Evolutionary conservation across 2,797 vertebrate species (phyloP), one percentile per base, ranked within the genome.

Genomic region (Danionella dracula): DNA sequence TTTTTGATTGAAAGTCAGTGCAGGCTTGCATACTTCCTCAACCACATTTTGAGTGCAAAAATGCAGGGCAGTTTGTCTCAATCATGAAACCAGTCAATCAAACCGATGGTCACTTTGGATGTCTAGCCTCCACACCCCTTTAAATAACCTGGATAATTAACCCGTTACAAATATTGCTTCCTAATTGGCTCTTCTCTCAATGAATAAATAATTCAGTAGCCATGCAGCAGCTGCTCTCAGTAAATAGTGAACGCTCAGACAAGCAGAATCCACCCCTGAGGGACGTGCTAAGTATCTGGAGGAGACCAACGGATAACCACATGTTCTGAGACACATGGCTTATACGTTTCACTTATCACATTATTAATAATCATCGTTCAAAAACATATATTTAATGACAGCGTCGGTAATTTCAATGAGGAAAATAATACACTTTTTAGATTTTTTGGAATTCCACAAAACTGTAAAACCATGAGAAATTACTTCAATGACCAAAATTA

Each of bases 61-160:
- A 29, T n/a, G 4, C n/a, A n/a, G 8, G 4, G 12, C 13, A 34
- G 1, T 57, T 1, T 10, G 32, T 56, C 34, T 49, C 38, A 54
- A 21, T 59, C 5, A n/a, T 35, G 50, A 29, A 42, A 56, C 17
- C 55, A 40, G 20, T 44, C n/a, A 35, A 20, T 53, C 23, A 61
- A 41, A 37, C 51, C 17, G 38, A 38, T 23, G 32, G 51, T 68
- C 71, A 72, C 63, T 40, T 54, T 57, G 45, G 49, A 19, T 48
- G 55, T 72, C 46, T 64, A 29, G 50, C 34, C 27, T 65, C n/a
- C 17, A 35, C 19, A 27, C 29, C 9, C 21, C 31, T 27, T 15
- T 37, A 56, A 40, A 61, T 31, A 7, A 60, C 31, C 21, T 66
- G 48, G 70, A 74, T 70, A 62, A 72, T 77, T 17, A 21, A 74